phyloP scores from a whole-genome alignment of 2,113 vertebrate species.

The Seriola dumerili region DNA sequence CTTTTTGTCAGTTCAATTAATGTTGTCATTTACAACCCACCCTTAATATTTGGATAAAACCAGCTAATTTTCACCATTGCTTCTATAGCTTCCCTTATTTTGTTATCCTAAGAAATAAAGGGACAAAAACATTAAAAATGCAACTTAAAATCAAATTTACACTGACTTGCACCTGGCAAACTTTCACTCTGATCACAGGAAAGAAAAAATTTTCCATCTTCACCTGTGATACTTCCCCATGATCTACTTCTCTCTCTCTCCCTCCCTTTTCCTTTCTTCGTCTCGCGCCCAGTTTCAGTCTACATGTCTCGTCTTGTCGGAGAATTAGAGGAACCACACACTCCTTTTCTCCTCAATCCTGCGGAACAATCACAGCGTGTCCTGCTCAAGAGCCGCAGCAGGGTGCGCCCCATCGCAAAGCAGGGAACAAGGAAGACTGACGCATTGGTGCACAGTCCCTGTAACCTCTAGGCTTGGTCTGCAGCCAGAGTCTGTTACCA shows the following conservation, averaged over 20 bases:
- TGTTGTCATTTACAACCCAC: background rate
- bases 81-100: background rate
- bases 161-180: background rate
- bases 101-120: background rate
- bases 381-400: constrained; percentile 65
- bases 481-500: constrained; percentile 33
- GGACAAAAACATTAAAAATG: background rate
- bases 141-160: background rate
- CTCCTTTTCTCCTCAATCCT: constrained; percentile 71
- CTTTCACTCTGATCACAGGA: background rate
- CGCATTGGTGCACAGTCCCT: constrained; percentile 10
- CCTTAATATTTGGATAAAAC: background rate
- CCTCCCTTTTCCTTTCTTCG: constrained; percentile 73
- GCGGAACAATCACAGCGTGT: constrained; percentile 65
- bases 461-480: constrained; percentile 41
- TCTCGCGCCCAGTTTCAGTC: constrained; percentile 85
- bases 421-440: constrained; percentile 57
- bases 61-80: background rate
- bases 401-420: constrained; percentile 56
- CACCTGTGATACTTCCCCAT: constrained; percentile 63
- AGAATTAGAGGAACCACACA: constrained; percentile 68
- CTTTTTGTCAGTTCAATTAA: background rate
- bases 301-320: constrained; percentile 77
- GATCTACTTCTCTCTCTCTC: constrained; percentile 66
- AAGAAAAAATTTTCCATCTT: constrained; percentile 45